Evolutionary conservation across 2,797 vertebrate genomes (phyloP).

Genomic region (Microctenopoma stevenorrisi): DNA sequence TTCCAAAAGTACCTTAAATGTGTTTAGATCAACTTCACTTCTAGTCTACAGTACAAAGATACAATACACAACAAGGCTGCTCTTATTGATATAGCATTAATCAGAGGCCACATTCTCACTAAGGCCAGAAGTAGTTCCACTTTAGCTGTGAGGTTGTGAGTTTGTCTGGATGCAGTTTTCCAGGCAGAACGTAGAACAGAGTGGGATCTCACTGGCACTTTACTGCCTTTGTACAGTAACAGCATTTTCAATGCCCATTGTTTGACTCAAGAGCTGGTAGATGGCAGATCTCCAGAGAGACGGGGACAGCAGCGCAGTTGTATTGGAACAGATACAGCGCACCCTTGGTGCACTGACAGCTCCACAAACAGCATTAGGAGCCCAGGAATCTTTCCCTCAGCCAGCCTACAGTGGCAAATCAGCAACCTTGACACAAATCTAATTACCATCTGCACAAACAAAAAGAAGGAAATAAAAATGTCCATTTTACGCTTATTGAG

Average conservation of each 20-base stretch:
- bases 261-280: slow-evolving; percentile 53
- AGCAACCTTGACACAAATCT: slow-evolving; percentile 64
- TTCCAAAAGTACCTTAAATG: slow-evolving; percentile 71
- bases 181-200: slow-evolving; percentile 38
- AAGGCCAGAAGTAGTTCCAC: slow-evolving; percentile 59
- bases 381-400: slow-evolving; percentile 58
- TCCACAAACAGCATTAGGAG: slow-evolving; percentile 64
- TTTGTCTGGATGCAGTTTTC: slow-evolving; percentile 37
- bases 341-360: slow-evolving; percentile 47
- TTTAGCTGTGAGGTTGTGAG: slow-evolving; percentile 39
- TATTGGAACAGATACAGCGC: slow-evolving; percentile 68
- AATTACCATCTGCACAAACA: slow-evolving; percentile 60
- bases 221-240: slow-evolving; percentile 25
- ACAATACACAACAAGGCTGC: slow-evolving; percentile 75
- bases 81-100: slow-evolving; percentile 62
- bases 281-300: slow-evolving; percentile 64
- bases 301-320: slow-evolving; percentile 50
- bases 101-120: slow-evolving; percentile 70
- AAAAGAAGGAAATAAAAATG: slow-evolving; percentile 39
- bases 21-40: slow-evolving; percentile 73
- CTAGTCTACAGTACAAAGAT: slow-evolving; percentile 80
- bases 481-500: slow-evolving; percentile 74
- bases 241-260: slow-evolving; percentile 54
- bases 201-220: slow-evolving; percentile 31
- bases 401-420: slow-evolving; percentile 47